These are phyloP conservation scores for Cheilosia vulpina DNA, from an alignment of 2,888 invertebrate species.

Conservation along the genomic window DNA sequence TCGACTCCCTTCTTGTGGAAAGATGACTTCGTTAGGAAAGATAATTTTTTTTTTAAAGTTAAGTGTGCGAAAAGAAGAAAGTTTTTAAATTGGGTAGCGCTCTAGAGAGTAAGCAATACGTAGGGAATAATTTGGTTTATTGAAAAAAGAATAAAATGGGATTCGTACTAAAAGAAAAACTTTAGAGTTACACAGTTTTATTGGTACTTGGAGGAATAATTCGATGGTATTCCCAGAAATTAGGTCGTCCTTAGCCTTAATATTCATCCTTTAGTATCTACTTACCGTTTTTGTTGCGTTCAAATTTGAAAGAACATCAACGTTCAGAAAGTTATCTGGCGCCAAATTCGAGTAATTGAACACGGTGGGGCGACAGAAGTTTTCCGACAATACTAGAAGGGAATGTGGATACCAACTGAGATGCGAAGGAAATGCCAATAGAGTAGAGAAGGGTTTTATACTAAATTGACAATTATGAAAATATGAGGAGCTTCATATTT, in stretches of 20 bases:
- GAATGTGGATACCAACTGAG: too few species aligned
- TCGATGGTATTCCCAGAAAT: not conserved
- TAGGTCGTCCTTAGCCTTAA: not conserved
- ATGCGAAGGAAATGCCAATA: too few species aligned
- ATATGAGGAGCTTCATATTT: too few species aligned
- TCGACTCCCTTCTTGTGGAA: conserved; percentile 3
- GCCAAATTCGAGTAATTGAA: too few species aligned
- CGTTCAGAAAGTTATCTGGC: too few species aligned
- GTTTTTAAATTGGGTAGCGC: conserved; percentile 19
- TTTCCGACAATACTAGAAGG: too few species aligned
- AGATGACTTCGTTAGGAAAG: conserved; percentile 46
- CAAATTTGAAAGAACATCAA: too few species aligned
- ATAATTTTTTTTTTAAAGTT: conserved; percentile 46
- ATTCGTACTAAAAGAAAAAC: conserved; percentile 1
- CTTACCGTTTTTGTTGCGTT: too few species aligned
- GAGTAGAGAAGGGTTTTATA: too few species aligned
- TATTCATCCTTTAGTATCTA: not conserved
- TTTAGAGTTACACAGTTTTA: conserved; percentile 19
- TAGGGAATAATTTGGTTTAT: conserved; percentile 41
- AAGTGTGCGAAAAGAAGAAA: conserved; percentile 44
- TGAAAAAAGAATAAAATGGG: conserved; percentile 16
- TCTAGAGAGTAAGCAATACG: conserved; percentile 16
- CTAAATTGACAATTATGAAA: too few species aligned
- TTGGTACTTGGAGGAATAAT: conserved; percentile 21
- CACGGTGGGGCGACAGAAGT: too few species aligned